Conservation (phyloP, 2,797 vertebrate genomes). For the Hypotaenidia okinawae region DNA sequence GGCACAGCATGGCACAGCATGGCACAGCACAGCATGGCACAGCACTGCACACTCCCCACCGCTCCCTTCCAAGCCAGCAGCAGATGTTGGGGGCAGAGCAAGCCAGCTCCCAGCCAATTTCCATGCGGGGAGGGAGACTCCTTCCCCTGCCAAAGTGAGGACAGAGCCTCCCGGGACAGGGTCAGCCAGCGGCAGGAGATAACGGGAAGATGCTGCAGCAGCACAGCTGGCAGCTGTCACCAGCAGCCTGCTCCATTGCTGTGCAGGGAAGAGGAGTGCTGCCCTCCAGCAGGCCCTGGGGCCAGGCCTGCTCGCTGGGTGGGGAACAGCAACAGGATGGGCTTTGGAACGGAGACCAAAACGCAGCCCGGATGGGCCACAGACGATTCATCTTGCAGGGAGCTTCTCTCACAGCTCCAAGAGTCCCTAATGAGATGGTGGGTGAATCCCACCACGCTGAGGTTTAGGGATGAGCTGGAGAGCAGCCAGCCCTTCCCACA, state of each 20-base stretch:
- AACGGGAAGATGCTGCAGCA: constrained; percentile 68
- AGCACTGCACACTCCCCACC: not conserved
- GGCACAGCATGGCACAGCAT: no score
- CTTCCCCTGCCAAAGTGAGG: constrained; percentile 57
- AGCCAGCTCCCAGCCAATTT: constrained; percentile 50
- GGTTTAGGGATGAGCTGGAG: not conserved
- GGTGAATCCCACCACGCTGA: not conserved
- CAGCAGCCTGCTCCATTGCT: not conserved
- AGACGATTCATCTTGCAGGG: constrained; percentile 6
- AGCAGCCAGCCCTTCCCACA: not conserved
- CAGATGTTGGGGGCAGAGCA: constrained; percentile 52
- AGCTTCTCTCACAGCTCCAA: constrained; percentile 3
- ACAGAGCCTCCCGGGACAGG: not conserved
- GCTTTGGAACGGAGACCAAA: not conserved
- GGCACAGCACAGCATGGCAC: no score
- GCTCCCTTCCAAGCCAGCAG: not conserved
- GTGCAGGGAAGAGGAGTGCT: not conserved
- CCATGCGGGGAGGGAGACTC: constrained; percentile 52
- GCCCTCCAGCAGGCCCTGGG: not conserved
- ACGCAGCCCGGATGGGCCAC: not conserved
- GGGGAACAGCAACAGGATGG: not conserved
- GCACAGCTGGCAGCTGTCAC: constrained; percentile 70
- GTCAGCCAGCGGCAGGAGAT: constrained; percentile 50
- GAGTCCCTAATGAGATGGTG: constrained; percentile 32
- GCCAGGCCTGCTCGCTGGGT: not conserved